phyloP scores from a whole-genome alignment of 2,888 invertebrate species.

The Cybosia mesomella region DNA sequence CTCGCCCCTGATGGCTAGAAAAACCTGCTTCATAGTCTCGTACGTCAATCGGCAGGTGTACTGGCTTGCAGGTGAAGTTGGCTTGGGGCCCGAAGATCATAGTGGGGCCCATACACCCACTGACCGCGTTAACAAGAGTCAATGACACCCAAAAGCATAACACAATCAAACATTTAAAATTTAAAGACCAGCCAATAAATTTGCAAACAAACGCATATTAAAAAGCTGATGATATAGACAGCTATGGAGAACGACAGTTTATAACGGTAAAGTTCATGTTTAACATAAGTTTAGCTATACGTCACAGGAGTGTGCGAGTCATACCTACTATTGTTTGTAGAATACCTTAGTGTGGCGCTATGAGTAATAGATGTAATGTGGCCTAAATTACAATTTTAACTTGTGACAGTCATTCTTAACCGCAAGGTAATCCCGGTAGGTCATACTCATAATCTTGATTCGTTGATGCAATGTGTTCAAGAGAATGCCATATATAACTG shows the following conservation, averaged over 20 bases:
- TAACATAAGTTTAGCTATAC: slow-evolving; percentile 26
- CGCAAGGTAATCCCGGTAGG: slow-evolving; percentile 12
- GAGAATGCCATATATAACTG: neutral
- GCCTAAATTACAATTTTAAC: slow-evolving; percentile 18
- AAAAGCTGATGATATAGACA: slow-evolving; percentile 27
- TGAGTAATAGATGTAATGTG: slow-evolving; percentile 15
- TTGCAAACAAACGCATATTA: slow-evolving; percentile 48
- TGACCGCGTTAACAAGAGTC: slow-evolving; percentile 5
- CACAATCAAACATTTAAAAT: slow-evolving; percentile 21
- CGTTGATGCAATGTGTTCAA: neutral
- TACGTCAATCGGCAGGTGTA: neutral
- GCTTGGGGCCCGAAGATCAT: neutral
- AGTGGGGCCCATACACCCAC: neutral
- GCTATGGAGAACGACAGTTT: slow-evolving; percentile 36
- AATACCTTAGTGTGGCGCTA: neutral
- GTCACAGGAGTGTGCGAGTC: slow-evolving; percentile 20
- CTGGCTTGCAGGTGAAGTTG: neutral
- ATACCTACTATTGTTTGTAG: slow-evolving; percentile 23
- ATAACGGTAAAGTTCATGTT: slow-evolving; percentile 29
- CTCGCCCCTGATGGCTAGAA: neutral
- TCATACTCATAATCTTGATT: slow-evolving; percentile 1
- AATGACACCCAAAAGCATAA: slow-evolving; percentile 13
- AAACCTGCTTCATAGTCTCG: neutral
- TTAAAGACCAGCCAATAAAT: slow-evolving; percentile 28
- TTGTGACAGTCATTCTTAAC: slow-evolving; percentile 12